A percentile compares a stretch with the other conserved stretches of the same genome.
Evolutionary conservation across 2,113 vertebrate genomes (phyloP).

Genomic region (Maccullochella peelii): DNA sequence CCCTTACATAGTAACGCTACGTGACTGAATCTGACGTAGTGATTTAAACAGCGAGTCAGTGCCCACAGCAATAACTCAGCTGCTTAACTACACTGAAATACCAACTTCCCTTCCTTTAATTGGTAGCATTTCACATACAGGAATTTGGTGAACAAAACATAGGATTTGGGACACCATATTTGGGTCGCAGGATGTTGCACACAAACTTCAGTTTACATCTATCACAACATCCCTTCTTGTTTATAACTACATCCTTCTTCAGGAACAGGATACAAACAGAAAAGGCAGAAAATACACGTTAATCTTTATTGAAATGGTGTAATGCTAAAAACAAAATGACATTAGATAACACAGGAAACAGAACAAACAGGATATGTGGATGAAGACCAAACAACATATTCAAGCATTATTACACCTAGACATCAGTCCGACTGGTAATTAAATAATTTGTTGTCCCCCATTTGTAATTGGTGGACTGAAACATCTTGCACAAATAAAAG

Average conservation of each 20-base stretch:
- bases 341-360: background rate
- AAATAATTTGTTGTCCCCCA: accelerated
- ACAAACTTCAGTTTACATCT: background rate
- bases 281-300: background rate
- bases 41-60: background rate
- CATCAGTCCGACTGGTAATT: background rate
- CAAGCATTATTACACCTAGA: background rate
- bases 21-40: background rate
- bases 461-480: background rate
- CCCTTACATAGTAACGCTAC: conserved; percentile 11
- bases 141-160: background rate
- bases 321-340: background rate
- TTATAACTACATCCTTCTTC: background rate
- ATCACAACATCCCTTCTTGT: background rate
- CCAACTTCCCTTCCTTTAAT: conserved; percentile 54
- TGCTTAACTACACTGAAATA: conserved; percentile 14
- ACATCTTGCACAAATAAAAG: background rate
- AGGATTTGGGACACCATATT: background rate
- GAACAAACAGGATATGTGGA: too few relatives aligned
- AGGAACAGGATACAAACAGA: background rate
- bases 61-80: background rate
- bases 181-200: background rate
- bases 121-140: background rate
- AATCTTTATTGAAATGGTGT: background rate
- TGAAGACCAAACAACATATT: background rate